Evolutionary conservation across 2,797 vertebrate species (phyloP).

Genomic region (Acanthis flammea): DNA sequence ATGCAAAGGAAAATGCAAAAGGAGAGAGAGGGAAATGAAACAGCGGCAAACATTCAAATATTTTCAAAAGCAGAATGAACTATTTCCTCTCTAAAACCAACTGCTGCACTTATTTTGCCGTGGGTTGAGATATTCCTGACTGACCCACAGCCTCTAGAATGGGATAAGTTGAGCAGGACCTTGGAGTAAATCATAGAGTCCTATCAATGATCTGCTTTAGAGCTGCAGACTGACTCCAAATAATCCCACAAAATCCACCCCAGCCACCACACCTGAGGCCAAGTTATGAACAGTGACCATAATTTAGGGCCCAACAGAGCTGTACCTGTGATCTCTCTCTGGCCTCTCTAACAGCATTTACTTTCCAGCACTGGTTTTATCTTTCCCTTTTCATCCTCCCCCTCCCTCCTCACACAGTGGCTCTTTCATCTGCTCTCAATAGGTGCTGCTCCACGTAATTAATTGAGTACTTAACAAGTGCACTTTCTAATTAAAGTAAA

Average conservation of each 20-base stretch:
- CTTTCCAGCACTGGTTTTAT: neutral
- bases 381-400: slow-evolving; percentile 4
- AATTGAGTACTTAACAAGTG: slow-evolving; percentile 50
- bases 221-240: neutral
- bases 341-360: neutral
- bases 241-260: neutral
- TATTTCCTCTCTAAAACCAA: neutral
- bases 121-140: neutral
- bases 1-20: neutral
- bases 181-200: neutral
- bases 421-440: slow-evolving; percentile 45
- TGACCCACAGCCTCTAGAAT: neutral
- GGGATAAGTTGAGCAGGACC: neutral
- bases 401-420: slow-evolving; percentile 17
- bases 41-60: neutral
- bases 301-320: slow-evolving; percentile 16
- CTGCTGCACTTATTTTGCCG: neutral
- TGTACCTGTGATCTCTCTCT: neutral
- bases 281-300: neutral
- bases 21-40: slow-evolving; percentile 11
- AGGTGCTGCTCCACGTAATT: slow-evolving; percentile 65
- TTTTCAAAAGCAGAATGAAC: neutral
- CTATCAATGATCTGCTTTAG: slow-evolving; percentile 1
- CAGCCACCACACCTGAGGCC: neutral
- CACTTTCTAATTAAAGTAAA: slow-evolving; percentile 71